Conservation (phyloP, 2,888 invertebrate species). For the Orthosia incerta region DNA sequence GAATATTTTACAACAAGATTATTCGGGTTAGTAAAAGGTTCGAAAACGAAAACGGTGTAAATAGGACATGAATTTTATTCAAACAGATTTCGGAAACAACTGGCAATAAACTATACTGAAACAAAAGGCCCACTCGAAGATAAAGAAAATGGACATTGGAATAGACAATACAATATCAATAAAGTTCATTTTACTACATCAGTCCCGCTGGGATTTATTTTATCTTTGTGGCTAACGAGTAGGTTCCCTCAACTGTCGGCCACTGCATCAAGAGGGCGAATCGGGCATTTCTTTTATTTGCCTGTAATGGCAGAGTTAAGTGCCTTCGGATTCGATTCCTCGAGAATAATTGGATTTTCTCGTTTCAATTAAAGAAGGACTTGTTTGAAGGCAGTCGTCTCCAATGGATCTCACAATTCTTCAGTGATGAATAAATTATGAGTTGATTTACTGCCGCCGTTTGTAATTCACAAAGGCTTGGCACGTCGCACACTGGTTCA, state of each 20-base stretch:
- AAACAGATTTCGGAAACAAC: slow-evolving; percentile 11
- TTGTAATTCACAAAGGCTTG: slow-evolving; percentile 57
- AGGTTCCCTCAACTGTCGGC: slow-evolving; percentile 53
- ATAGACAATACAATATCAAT: slow-evolving; percentile 47
- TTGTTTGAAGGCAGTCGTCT: slow-evolving; percentile 48
- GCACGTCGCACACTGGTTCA: too few species aligned
- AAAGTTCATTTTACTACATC: slow-evolving; percentile 60
- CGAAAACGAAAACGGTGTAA: neutral
- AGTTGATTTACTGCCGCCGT: slow-evolving; percentile 51
- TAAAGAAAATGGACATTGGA: slow-evolving; percentile 32
- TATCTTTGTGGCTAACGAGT: slow-evolving; percentile 63
- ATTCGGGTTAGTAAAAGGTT: slow-evolving; percentile 1
- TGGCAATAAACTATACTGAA: slow-evolving; percentile 20
- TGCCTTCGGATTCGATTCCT: slow-evolving; percentile 65
- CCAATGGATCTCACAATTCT: slow-evolving; percentile 48
- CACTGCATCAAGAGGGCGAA: slow-evolving; percentile 55
- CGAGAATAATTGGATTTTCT: slow-evolving; percentile 63
- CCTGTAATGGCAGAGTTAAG: slow-evolving; percentile 63
- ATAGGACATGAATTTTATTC: slow-evolving; percentile 7
- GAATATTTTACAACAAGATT: slow-evolving; percentile 28
- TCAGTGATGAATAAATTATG: slow-evolving; percentile 60
- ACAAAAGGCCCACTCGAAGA: slow-evolving; percentile 22
- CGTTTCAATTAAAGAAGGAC: slow-evolving; percentile 58
- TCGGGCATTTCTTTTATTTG: slow-evolving; percentile 62
- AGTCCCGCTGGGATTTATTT: slow-evolving; percentile 55